A percentile compares a stretch with the other conserved stretches of the same genome.
Conservation (phyloP, 2,888 invertebrate species). For the Cantharis flavilabris region DNA sequence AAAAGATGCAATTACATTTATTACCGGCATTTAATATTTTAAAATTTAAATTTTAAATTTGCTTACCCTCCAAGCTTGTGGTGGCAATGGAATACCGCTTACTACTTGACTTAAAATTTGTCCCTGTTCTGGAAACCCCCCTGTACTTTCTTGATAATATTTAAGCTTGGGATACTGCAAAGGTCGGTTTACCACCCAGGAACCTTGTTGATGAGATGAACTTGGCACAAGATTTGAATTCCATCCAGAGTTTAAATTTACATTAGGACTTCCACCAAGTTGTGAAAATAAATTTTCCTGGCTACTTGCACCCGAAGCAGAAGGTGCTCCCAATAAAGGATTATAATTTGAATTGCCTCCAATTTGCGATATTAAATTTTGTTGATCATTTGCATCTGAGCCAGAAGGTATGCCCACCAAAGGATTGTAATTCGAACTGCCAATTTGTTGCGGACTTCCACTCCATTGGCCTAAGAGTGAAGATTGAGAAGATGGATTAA, state of each 20-base stretch:
- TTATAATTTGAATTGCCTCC: neutral
- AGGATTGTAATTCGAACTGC: neutral
- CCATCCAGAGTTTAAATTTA: neutral
- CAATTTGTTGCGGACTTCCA: neutral
- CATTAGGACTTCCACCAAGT: neutral
- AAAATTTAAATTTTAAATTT: neutral
- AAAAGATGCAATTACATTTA: neutral
- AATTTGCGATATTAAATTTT: neutral
- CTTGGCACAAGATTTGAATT: neutral
- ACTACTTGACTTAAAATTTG: neutral
- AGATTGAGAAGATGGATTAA: neutral
- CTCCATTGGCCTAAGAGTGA: neutral
- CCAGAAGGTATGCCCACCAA: neutral
- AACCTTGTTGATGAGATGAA: neutral
- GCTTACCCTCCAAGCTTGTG: neutral
- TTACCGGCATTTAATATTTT: neutral
- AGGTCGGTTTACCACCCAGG: neutral
- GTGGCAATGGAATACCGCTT: neutral
- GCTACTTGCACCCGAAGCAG: neutral
- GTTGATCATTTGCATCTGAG: neutral
- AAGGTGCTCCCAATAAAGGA: neutral
- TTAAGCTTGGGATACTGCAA: fast-evolving
- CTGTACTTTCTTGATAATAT: neutral
- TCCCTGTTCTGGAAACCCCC: no score
- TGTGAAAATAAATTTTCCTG: neutral